Evolutionary conservation across 2,888 invertebrate species (phyloP).

Genomic region (Blera fallax): DNA sequence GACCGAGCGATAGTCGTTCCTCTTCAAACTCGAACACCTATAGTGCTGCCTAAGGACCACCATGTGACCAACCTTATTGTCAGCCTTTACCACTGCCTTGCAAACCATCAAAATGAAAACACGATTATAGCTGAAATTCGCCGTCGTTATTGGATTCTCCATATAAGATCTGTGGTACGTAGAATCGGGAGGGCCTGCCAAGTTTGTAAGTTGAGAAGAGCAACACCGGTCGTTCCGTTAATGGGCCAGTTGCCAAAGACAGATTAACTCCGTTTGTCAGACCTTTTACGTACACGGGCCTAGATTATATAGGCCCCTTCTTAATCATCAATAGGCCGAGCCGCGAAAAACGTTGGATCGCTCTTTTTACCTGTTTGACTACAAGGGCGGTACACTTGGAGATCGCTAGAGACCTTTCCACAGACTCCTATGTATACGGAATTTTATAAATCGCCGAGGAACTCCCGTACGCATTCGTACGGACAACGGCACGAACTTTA

Average conservation of each 20-base stretch:
- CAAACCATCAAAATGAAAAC: too few species aligned
- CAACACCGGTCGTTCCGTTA: conserved; percentile 21
- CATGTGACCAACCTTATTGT: too few species aligned
- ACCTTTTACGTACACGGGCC: too few species aligned
- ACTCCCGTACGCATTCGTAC: conserved; percentile 6
- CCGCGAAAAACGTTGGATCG: conserved; percentile 39
- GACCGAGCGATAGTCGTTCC: too few species aligned
- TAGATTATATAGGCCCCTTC: conserved; percentile 51
- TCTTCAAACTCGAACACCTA: too few species aligned
- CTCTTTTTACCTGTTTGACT: conserved; percentile 35
- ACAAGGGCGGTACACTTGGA: conserved; percentile 26
- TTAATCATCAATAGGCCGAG: conserved; percentile 32
- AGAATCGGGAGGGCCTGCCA: too few species aligned
- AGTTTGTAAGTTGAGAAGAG: background rate
- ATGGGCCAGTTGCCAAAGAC: conserved; percentile 56
- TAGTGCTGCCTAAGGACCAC: too few species aligned
- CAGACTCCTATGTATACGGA: conserved; percentile 9
- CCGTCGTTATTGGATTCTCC: too few species aligned
- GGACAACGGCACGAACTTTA: conserved; percentile 35
- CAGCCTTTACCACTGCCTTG: too few species aligned
- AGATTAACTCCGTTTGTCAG: conserved; percentile 38
- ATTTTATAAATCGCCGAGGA: conserved; percentile 30
- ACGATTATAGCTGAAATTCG: too few species aligned
- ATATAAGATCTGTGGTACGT: too few species aligned
- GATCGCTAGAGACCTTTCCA: conserved; percentile 20